These are phyloP conservation scores for Rhagonycha fulva DNA, from an alignment of 2,888 invertebrate species.

Conservation along the genomic window DNA sequence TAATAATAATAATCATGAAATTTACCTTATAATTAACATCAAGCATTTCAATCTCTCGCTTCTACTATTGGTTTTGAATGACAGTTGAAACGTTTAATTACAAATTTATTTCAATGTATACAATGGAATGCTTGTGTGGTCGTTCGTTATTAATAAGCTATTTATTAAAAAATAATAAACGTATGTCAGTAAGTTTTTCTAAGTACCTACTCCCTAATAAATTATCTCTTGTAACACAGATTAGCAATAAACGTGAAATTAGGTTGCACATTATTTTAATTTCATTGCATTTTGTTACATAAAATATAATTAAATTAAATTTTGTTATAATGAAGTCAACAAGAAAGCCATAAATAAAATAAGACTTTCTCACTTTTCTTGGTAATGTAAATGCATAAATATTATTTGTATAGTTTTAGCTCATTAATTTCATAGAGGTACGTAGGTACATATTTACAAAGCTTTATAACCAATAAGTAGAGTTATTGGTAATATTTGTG, in stretches of 20 bases:
- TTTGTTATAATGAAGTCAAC: neutral
- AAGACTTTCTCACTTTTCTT: conserved; percentile 8
- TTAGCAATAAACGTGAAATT: neutral
- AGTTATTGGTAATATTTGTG: neutral
- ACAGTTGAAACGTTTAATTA: neutral
- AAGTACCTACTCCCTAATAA: neutral
- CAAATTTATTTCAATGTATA: neutral
- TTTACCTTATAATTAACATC: neutral
- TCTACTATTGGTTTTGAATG: neutral
- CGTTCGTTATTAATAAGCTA: neutral
- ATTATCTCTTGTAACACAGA: neutral
- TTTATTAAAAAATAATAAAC: neutral
- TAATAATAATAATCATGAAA: neutral
- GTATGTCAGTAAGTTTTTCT: neutral
- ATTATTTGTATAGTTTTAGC: conserved; percentile 2
- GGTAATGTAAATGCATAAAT: neutral
- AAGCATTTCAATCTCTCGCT: neutral
- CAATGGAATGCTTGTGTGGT: neutral
- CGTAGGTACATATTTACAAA: conserved; percentile 3
- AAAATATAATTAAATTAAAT: neutral
- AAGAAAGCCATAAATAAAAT: neutral
- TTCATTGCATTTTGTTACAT: neutral
- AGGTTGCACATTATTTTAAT: neutral
- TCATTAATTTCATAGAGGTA: conserved; percentile 14
- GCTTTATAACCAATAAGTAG: neutral